Conservation (phyloP, 2,113 vertebrate genomes). For the Lampris megalopsis region DNA sequence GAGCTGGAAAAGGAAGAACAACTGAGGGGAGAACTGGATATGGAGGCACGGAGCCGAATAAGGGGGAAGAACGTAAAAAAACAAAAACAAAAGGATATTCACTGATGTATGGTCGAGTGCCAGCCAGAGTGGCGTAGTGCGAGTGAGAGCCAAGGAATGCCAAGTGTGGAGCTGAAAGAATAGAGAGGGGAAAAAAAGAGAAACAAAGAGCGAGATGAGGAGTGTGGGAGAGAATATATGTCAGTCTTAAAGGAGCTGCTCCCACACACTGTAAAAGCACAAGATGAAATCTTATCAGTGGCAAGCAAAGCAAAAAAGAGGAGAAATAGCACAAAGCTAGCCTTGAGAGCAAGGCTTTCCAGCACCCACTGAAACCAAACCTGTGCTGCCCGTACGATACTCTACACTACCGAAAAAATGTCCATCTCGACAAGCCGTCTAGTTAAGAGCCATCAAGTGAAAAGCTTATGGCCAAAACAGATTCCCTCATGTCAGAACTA, state of each 20-base stretch:
- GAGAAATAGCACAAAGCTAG: slow-evolving; percentile 40
- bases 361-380: slow-evolving; percentile 34
- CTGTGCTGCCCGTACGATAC: background rate
- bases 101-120: slow-evolving; percentile 86
- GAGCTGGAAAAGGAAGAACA: slow-evolving; percentile 71
- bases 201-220: slow-evolving; percentile 79
- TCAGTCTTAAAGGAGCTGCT: slow-evolving; percentile 65
- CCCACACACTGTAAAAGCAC: slow-evolving; percentile 69
- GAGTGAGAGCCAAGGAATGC: slow-evolving; percentile 87
- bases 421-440: background rate
- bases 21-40: slow-evolving; percentile 46
- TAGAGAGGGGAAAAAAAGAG: slow-evolving; percentile 72
- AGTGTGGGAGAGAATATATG: slow-evolving; percentile 76
- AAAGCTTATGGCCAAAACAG: slow-evolving; percentile 37
- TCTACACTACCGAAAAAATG: background rate
- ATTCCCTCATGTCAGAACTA: background rate
- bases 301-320: slow-evolving; percentile 56
- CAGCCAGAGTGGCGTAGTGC: slow-evolving; percentile 87
- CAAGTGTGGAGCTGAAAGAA: slow-evolving; percentile 83
- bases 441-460: background rate
- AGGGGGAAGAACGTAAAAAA: slow-evolving; percentile 68
- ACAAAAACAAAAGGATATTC: slow-evolving; percentile 74
- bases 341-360: slow-evolving; percentile 23
- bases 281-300: slow-evolving; percentile 73
- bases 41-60: slow-evolving; percentile 55